Evolutionary conservation across 2,888 invertebrate genomes (phyloP).

Genomic region (Polia nebulosa): DNA sequence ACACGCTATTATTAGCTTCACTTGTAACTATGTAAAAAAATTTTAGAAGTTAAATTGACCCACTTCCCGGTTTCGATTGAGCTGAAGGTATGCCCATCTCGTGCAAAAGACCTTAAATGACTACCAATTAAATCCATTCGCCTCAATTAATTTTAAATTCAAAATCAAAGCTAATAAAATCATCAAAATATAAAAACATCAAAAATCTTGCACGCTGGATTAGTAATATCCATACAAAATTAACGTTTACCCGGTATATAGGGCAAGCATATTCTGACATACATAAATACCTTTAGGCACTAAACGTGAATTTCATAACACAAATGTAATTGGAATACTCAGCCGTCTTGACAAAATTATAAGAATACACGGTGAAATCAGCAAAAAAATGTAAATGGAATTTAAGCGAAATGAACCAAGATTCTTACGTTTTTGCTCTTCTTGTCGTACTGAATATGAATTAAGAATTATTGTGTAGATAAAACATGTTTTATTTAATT

Average conservation of each 20-base stretch:
- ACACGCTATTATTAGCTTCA: too few relatives aligned
- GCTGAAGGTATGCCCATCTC: not conserved
- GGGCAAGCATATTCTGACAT: not conserved
- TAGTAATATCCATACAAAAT: slow-evolving; percentile 11
- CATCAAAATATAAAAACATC: too few relatives aligned
- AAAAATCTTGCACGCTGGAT: not conserved
- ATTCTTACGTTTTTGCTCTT: slow-evolving; percentile 26
- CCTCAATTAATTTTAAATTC: slow-evolving; percentile 3
- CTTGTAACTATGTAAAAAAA: not conserved
- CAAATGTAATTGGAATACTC: slow-evolving; percentile 43
- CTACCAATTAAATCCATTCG: not conserved
- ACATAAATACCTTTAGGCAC: slow-evolving; percentile 26
- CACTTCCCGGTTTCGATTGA: too few relatives aligned
- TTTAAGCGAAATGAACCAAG: slow-evolving; percentile 33
- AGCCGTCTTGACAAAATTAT: slow-evolving; percentile 38
- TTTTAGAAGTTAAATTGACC: too few relatives aligned
- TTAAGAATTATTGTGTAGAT: not conserved
- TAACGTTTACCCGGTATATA: not conserved
- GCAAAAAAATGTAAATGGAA: slow-evolving; percentile 35
- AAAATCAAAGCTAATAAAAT: slow-evolving; percentile 21
- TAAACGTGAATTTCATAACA: slow-evolving; percentile 44
- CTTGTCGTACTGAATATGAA: slow-evolving; percentile 12
- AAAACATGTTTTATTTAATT: not conserved
- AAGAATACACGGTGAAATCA: slow-evolving; percentile 38
- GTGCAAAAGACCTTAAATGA: not conserved